Conservation (phyloP, 2,113 vertebrate genomes). For the Cryptomyrus ogoouensis region DNA sequence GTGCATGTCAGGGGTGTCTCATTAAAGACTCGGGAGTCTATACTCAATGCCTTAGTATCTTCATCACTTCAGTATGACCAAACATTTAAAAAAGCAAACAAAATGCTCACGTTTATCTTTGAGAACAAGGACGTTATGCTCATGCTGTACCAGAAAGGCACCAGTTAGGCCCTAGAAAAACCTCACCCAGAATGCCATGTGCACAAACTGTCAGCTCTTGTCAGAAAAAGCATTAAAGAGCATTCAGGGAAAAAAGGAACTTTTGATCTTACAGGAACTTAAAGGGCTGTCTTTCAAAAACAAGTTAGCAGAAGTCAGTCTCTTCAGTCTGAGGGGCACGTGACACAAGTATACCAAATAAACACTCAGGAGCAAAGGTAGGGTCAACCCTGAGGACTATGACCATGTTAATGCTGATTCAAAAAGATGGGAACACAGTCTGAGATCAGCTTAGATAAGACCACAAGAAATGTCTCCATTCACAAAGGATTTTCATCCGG, state of each 20-base stretch:
- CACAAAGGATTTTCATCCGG: background rate
- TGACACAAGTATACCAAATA: background rate
- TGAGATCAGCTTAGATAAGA: background rate
- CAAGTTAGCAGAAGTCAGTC: background rate
- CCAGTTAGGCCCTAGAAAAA: background rate
- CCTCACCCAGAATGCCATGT: background rate
- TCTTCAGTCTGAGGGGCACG: background rate
- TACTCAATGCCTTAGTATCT: background rate
- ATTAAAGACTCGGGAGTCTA: background rate
- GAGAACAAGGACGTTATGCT: background rate
- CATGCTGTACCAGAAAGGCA: background rate
- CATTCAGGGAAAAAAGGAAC: background rate
- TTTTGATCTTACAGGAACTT: background rate
- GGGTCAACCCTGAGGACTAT: background rate
- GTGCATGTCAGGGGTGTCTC: background rate
- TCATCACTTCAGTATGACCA: background rate
- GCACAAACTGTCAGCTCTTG: background rate
- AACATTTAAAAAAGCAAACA: background rate
- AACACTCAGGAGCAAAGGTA: background rate
- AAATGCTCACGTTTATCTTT: background rate
- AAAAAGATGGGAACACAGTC: background rate
- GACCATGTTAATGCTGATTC: background rate
- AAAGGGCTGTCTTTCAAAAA: background rate
- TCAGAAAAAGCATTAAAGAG: background rate
- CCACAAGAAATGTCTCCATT: background rate